phyloP scores from a whole-genome alignment of 2,888 invertebrate species.

The Meteorus colon region DNA sequence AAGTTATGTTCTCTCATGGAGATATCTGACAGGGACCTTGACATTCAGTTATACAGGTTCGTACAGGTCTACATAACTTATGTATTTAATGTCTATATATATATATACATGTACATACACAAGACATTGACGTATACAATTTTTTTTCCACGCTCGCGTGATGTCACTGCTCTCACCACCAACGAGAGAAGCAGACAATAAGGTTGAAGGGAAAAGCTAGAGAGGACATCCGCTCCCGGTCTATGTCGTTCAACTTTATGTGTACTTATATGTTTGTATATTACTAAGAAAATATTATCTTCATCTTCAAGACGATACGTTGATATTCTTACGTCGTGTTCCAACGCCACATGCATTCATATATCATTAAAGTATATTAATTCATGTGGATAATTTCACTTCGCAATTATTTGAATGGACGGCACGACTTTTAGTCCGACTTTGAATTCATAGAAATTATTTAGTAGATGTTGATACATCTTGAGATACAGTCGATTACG shows the following conservation, averaged over 20 bases:
- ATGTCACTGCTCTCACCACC: constrained; percentile 33
- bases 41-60: too few relatives aligned
- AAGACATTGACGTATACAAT: constrained; percentile 27
- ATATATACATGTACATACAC: neutral
- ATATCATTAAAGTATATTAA: neutral
- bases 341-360: neutral
- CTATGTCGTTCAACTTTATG: constrained; percentile 58
- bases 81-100: too few relatives aligned
- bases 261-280: constrained; percentile 48
- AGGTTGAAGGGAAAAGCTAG: constrained; percentile 26
- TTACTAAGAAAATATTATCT: constrained; percentile 42
- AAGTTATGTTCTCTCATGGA: too few relatives aligned
- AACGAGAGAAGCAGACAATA: constrained; percentile 20
- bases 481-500: too few relatives aligned
- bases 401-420: too few relatives aligned
- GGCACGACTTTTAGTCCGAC: too few relatives aligned
- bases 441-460: too few relatives aligned
- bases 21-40: too few relatives aligned
- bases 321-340: neutral
- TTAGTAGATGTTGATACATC: too few relatives aligned
- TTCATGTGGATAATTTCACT: neutral
- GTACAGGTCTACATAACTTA: too few relatives aligned
- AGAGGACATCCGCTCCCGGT: constrained; percentile 62
- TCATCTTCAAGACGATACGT: constrained; percentile 23
- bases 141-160: constrained; percentile 32